phyloP scores from a whole-genome alignment of 2,113 vertebrate genomes.

The Setophaga coronata region DNA sequence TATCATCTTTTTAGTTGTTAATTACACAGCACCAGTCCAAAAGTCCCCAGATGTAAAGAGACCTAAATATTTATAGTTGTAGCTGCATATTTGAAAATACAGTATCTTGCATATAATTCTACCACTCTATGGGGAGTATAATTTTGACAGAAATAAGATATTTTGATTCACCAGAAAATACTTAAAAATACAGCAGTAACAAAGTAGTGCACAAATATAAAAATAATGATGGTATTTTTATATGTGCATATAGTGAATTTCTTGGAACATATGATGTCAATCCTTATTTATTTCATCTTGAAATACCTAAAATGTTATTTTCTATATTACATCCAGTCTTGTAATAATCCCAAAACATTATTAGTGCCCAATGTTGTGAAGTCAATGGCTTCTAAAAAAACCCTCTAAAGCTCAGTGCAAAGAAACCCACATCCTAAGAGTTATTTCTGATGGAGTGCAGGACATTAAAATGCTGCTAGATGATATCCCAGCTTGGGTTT shows the following conservation, averaged over 20 bases:
- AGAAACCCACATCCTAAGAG: conserved; percentile 48
- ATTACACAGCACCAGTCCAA: neutral
- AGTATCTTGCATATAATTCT: neutral
- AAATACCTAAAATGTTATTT: conserved; percentile 44
- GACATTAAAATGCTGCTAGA: conserved; percentile 70
- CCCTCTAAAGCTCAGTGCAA: conserved; percentile 18
- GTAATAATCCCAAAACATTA: conserved; percentile 42
- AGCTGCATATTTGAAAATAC: neutral
- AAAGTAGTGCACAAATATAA: neutral
- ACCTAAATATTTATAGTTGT: neutral
- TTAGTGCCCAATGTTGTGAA: conserved; percentile 30
- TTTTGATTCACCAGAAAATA: neutral
- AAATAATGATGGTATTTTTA: neutral
- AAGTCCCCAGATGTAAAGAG: neutral
- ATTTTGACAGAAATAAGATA: neutral
- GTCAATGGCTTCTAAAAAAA: conserved; percentile 39
- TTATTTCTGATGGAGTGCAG: conserved; percentile 63
- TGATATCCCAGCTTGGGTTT: conserved; percentile 73
- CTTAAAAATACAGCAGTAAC: neutral
- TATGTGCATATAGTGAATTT: neutral
- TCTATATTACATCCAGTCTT: conserved; percentile 26
- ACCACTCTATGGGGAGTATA: neutral
- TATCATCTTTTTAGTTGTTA: neutral
- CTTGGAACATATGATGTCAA: conserved; percentile 5
- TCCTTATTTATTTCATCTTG: conserved; percentile 46